Percentiles rank a stretch among this genome's conserved stretches.
These are phyloP conservation scores for Chloropsis hardwickii DNA, from an alignment of 2,113 vertebrate species.

Conservation along the genomic window DNA sequence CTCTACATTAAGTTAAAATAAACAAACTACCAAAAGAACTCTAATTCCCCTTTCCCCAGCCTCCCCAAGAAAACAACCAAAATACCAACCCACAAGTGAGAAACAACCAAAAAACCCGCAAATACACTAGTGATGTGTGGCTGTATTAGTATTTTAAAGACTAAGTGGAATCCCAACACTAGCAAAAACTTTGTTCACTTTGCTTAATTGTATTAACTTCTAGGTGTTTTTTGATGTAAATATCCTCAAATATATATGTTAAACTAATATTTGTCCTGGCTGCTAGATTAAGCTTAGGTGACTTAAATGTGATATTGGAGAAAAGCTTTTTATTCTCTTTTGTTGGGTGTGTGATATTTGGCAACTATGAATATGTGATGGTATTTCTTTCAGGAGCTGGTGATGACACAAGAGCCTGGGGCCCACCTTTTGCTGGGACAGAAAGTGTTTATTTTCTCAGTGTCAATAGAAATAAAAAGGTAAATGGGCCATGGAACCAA, in stretches of 20 bases:
- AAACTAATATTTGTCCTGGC: background rate
- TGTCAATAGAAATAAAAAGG: conserved; percentile 95
- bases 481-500: conserved; percentile 18
- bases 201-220: background rate
- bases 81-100: background rate
- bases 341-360: background rate
- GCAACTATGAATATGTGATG: background rate
- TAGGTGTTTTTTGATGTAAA: background rate
- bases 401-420: conserved; percentile 93
- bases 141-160: background rate
- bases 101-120: background rate
- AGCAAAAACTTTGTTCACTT: background rate
- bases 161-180: background rate
- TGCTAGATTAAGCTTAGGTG: background rate
- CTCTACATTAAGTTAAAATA: background rate
- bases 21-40: background rate
- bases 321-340: background rate
- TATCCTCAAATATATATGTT: background rate
- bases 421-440: conserved; percentile 84
- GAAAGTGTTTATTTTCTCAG: conserved; percentile 95
- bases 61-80: background rate
- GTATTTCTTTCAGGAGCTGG: conserved; percentile 79
- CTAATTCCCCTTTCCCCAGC: background rate
- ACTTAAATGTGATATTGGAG: background rate
- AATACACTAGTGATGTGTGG: background rate